phyloP scores from a whole-genome alignment of 2,797 vertebrate species.

The Thunnus albacares region DNA sequence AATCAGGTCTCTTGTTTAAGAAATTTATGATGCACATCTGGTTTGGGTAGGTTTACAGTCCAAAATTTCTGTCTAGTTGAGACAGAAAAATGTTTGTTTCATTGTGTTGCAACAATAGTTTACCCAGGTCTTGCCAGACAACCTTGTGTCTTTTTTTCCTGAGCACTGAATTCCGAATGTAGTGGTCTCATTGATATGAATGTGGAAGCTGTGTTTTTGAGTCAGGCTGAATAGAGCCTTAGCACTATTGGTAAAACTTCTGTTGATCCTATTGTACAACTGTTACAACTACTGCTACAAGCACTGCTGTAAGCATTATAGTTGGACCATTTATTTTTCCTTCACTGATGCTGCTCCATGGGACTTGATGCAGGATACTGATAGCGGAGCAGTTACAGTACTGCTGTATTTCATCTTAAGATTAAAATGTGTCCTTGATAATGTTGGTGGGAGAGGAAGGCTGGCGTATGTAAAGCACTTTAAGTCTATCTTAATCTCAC shows the following conservation, averaged over 20 bases:
- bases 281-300: slow-evolving; percentile 7
- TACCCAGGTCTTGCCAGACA: background rate
- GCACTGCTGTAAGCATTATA: slow-evolving; percentile 23
- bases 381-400: slow-evolving; percentile 36
- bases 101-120: background rate
- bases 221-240: background rate
- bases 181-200: background rate
- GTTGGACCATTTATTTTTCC: slow-evolving; percentile 24
- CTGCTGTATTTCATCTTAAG: slow-evolving; percentile 52
- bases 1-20: background rate
- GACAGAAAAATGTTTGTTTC: background rate
- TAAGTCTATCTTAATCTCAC: slow-evolving; percentile 62
- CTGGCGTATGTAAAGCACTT: slow-evolving; percentile 58
- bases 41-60: background rate
- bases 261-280: background rate
- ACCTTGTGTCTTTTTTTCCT: background rate
- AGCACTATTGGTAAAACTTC: background rate
- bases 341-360: slow-evolving; percentile 5
- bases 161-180: background rate
- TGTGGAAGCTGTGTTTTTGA: background rate
- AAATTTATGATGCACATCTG: background rate
- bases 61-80: no score
- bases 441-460: slow-evolving; percentile 37
- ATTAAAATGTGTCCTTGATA: slow-evolving; percentile 65
- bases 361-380: slow-evolving; percentile 30